Base-by-base conservation (phyloP, 2,113 vertebrate genomes). In the Actenoides lindsayi region DNA sequence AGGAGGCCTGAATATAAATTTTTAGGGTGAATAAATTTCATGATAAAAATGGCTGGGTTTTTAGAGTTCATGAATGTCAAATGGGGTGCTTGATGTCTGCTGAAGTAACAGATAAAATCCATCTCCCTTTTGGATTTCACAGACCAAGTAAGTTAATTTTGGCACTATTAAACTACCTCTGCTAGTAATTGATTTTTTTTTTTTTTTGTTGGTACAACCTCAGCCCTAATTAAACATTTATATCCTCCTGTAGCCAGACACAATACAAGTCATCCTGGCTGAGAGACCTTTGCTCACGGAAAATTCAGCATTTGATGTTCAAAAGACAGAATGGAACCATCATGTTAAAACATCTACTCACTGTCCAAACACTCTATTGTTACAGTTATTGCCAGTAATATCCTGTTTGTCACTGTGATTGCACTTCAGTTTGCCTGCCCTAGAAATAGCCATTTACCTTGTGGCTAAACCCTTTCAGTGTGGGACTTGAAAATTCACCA, bases 291-390 rank as follows among this genome's bases (percentile, higher is more conserved):
- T 96, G 96, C 74, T 89, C 94, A 59, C 0, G 12, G 94, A 96
- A 95, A 94, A 93, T 69, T 42, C 57, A 76, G 57, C 35, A 75
- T 93, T 87, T 87, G 86, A 76, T 87, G 80, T 95, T 94, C 65
- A 35, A 95, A 84, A 73, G 73, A 62, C 2, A 0, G 90, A 96
- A 86, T 87, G 86, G 92, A 90, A 85, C 63, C 67, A 89, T 83
- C 51, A 48, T 30, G 53, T 68, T 71, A 81, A 93, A 87, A 83
- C 62, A 57, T 46, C 88, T 87, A 78, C 31, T 83, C 88, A 68
- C 94, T 96, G 39, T 95, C 94, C 90, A 95, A 96, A 96, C 83
- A 95, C 48, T 25, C 88, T 78, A 93, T 96, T 97, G 96, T 96
- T 94, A 62, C 81, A 88, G 78, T 76, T 94, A 84, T 42, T 93